A percentile compares a stretch with the other conserved stretches of the same genome.
These are phyloP conservation scores for Protodeltote pygarga DNA, from an alignment of 2,888 invertebrate species.

Conservation along the genomic window DNA sequence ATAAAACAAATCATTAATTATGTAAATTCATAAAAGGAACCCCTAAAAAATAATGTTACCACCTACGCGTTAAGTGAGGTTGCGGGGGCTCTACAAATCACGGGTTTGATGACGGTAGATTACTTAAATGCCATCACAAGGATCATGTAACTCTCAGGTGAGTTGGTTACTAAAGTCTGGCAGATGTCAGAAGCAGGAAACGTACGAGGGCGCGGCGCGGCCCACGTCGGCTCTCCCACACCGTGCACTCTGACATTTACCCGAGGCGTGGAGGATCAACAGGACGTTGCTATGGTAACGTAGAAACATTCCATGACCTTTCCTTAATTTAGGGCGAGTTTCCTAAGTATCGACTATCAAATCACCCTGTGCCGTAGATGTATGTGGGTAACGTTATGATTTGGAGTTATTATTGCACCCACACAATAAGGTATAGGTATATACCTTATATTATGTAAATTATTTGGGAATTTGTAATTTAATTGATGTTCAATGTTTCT, in stretches of 20 bases:
- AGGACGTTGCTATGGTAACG: slow-evolving; percentile 74
- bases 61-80: slow-evolving; percentile 23
- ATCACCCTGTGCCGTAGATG: too few relatives aligned
- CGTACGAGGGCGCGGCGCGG: slow-evolving; percentile 34
- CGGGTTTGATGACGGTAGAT: slow-evolving; percentile 21
- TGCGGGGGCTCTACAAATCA: slow-evolving; percentile 22
- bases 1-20: neutral
- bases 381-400: slow-evolving; percentile 10
- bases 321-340: slow-evolving; percentile 52
- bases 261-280: slow-evolving; percentile 60
- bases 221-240: slow-evolving; percentile 46
- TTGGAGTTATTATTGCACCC: slow-evolving; percentile 2
- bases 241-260: slow-evolving; percentile 71
- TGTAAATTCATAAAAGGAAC: slow-evolving; percentile 15
- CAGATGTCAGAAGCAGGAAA: slow-evolving; percentile 30
- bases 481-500: too few relatives aligned
- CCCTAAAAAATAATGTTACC: slow-evolving; percentile 19
- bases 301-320: slow-evolving; percentile 63
- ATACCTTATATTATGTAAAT: too few relatives aligned
- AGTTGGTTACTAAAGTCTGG: slow-evolving; percentile 16
- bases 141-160: slow-evolving; percentile 15
- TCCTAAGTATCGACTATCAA: slow-evolving; percentile 20
- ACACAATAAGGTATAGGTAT: slow-evolving; percentile 14
- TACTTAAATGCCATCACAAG: slow-evolving; percentile 33
- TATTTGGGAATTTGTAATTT: neutral